Evolutionary conservation across 2,888 invertebrate species (phyloP), one percentile per base, ranked within the genome.

Genomic region (Crocallis elinguaria): DNA sequence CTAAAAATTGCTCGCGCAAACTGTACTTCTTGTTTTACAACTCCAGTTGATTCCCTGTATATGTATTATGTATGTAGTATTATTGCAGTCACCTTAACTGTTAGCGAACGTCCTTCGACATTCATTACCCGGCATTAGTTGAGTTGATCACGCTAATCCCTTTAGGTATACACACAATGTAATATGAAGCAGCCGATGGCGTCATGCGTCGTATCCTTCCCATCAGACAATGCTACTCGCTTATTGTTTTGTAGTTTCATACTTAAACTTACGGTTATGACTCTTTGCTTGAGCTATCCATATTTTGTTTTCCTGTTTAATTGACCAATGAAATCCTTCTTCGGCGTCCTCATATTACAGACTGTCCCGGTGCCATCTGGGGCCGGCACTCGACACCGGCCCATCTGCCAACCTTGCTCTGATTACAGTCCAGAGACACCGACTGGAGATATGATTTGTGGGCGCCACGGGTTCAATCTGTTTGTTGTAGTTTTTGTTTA

Each of bases 351-450:
- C 37, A 9, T 32, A 32, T 9, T 23, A 32, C 27, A 44, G 39
- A 32, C 29, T 25, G 33, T 25, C 29, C 52, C 27, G 11, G 12
- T 29, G 57, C 58, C 70, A 66, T 69, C 64, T 66, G 67, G n/a
- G n/a, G 46, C 46, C 36, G 73, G 56, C 64, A 79, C 52, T 54
- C 51, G 71, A 76, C 66, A 74, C 73, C 68, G 64, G 58, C 43
- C 14, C 69, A 67, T 73, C 71, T 75, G 76, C 62, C 62, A 71
- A 39, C 76, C 75, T 75, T 70, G 75, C 60, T 64, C 74, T 63
- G 45, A 42, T 49, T 51, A 44, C 53, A 35, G 11, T 11, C 29
- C 17, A 17, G 36, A 27, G 21, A n/a, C 37, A 12, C 3, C 12
- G 29, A 12, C 29, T 2, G n/a, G 11, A 1, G 29, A 29, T 29